Conservation (phyloP, 2,797 vertebrate genomes). For the Pseudotriccus pelzelni region DNA sequence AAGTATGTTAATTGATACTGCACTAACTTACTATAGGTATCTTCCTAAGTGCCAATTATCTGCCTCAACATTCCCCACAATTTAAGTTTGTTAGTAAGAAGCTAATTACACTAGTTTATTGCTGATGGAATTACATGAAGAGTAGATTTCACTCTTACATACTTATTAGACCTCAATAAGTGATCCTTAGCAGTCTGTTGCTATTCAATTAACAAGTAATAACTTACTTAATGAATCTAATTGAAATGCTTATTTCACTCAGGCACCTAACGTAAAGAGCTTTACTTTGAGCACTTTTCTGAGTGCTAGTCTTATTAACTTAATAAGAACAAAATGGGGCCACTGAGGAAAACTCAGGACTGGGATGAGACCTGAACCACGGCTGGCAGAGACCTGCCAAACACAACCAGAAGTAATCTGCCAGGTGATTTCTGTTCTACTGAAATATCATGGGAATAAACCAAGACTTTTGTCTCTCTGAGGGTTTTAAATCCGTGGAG, state of each 20-base stretch:
- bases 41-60: slow-evolving; percentile 80
- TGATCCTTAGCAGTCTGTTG: slow-evolving; percentile 81
- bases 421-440: slow-evolving; percentile 16
- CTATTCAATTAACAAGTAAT: slow-evolving; percentile 83
- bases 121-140: slow-evolving; percentile 80
- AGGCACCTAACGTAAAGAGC: slow-evolving; percentile 52
- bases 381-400: not conserved
- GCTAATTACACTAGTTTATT: slow-evolving; percentile 82
- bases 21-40: slow-evolving; percentile 71
- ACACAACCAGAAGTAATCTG: not conserved
- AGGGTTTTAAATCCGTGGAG: not conserved
- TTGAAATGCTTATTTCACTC: slow-evolving; percentile 78
- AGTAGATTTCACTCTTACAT: slow-evolving; percentile 77
- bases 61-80: slow-evolving; percentile 78
- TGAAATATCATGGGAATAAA: not conserved
- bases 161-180: slow-evolving; percentile 79
- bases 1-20: slow-evolving; percentile 75
- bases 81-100: slow-evolving; percentile 80
- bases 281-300: slow-evolving; percentile 61
- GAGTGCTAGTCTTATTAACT: slow-evolving; percentile 51
- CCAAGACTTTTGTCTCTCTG: not conserved
- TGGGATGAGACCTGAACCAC: not conserved
- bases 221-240: slow-evolving; percentile 83
- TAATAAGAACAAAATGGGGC: slow-evolving; percentile 53
- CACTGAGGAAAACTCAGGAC: not conserved